Evolutionary conservation across 2,888 invertebrate genomes (phyloP).

Genomic region (Girardia tigrina): DNA sequence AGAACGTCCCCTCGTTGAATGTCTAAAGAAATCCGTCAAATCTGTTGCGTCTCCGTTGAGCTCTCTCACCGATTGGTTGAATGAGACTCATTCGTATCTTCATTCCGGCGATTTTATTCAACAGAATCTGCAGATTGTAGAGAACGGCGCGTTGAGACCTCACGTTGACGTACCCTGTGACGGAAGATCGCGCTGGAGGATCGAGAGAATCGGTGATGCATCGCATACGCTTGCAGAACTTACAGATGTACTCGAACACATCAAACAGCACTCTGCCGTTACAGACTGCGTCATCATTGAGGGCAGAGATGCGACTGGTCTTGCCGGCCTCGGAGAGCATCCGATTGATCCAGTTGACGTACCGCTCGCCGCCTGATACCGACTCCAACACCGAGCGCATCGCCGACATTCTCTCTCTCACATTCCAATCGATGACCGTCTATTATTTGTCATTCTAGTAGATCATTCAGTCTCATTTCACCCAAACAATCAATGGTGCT

Average conservation of each 20-base stretch:
- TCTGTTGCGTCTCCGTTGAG: background rate
- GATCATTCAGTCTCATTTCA: no score
- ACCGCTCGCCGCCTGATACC: no score
- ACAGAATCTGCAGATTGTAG: background rate
- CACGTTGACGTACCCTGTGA: background rate
- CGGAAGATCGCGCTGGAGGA: background rate
- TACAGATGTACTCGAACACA: background rate
- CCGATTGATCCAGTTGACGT: background rate
- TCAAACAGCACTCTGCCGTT: background rate
- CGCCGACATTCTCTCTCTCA: no score
- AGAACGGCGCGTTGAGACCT: background rate
- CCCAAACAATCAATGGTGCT: no score
- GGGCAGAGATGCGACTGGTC: background rate
- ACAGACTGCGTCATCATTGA: background rate
- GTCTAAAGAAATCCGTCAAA: background rate
- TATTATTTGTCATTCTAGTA: no score
- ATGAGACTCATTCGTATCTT: conserved; percentile 1
- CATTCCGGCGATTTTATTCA: background rate
- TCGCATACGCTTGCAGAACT: background rate
- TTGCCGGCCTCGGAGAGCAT: background rate
- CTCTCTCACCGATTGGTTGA: background rate
- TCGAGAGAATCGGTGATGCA: background rate
- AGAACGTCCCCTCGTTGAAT: background rate
- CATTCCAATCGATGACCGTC: no score
- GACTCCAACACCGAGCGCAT: no score